Evolutionary conservation across 2,888 invertebrate genomes (phyloP).

Genomic region (Thera britannica): DNA sequence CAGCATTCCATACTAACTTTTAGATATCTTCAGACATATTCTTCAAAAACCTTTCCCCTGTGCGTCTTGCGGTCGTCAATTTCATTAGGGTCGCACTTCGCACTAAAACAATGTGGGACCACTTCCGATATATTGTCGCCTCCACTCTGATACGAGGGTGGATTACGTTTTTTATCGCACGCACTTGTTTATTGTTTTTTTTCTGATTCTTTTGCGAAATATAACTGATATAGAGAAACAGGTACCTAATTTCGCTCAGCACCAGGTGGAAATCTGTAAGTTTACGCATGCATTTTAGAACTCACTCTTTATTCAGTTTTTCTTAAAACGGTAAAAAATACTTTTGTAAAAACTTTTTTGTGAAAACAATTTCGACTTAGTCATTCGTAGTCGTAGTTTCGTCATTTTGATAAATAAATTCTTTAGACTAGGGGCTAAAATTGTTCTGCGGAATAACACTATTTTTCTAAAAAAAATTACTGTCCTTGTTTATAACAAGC

Average conservation of each 20-base stretch:
- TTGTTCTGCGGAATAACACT: too few species aligned
- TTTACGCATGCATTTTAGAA: neutral
- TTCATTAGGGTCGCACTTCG: slow-evolving; percentile 71
- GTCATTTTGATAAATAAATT: too few species aligned
- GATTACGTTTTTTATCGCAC: slow-evolving; percentile 53
- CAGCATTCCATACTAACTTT: too few species aligned
- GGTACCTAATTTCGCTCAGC: too few species aligned
- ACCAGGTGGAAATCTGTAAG: neutral
- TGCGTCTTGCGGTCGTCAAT: slow-evolving; percentile 56
- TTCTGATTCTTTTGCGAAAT: slow-evolving; percentile 7
- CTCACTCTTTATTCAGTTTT: too few species aligned
- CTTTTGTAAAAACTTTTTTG: too few species aligned
- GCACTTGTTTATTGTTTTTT: slow-evolving; percentile 48
- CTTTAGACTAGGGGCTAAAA: too few species aligned
- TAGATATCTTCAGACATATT: slow-evolving; percentile 2
- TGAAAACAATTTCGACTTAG: too few species aligned
- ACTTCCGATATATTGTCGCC: slow-evolving; percentile 70
- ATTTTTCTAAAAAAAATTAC: too few species aligned
- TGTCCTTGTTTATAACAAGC: too few species aligned
- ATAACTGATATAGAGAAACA: neutral
- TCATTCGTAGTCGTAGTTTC: too few species aligned
- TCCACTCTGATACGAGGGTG: slow-evolving; percentile 56
- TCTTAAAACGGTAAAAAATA: too few species aligned
- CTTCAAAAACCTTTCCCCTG: neutral
- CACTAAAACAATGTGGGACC: slow-evolving; percentile 63